Conservation (phyloP, 2,888 invertebrate genomes). For the Drosophila testacea region DNA sequence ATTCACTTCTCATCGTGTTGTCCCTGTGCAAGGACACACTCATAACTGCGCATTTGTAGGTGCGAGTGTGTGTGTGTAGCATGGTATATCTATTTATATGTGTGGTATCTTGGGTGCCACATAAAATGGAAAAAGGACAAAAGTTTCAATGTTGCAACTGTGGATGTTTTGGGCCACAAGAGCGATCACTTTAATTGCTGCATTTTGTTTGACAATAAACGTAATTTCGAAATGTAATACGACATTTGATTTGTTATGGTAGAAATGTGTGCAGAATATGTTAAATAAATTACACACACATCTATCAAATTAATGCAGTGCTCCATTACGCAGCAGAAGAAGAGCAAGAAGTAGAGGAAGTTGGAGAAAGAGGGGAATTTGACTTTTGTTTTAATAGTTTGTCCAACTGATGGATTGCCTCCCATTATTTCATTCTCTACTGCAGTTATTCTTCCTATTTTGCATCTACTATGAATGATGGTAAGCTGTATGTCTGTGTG, state of each 20-base stretch:
- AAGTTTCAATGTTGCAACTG: slow-evolving; percentile 43
- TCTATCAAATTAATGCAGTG: slow-evolving; percentile 34
- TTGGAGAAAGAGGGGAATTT: neutral
- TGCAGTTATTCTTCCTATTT: slow-evolving; percentile 21
- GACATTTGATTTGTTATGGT: slow-evolving; percentile 22
- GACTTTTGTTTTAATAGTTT: slow-evolving; percentile 56
- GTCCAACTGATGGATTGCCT: slow-evolving; percentile 66
- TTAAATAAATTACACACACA: slow-evolving; percentile 5
- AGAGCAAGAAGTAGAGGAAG: neutral
- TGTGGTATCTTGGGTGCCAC: slow-evolving; percentile 32
- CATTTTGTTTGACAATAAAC: slow-evolving; percentile 45
- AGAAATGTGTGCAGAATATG: slow-evolving; percentile 13
- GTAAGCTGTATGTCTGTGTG: neutral
- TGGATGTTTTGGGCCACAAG: slow-evolving; percentile 30
- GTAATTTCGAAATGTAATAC: slow-evolving; percentile 41
- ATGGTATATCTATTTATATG: slow-evolving; percentile 11
- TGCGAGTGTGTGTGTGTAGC: slow-evolving; percentile 6
- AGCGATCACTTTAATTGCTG: slow-evolving; percentile 69
- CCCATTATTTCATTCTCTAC: neutral
- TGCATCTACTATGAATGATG: slow-evolving; percentile 52
- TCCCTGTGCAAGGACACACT: slow-evolving; percentile 53
- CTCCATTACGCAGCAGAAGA: slow-evolving; percentile 9
- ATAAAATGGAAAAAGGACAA: slow-evolving; percentile 10
- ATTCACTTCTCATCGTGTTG: slow-evolving; percentile 54
- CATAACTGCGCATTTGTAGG: slow-evolving; percentile 42